Percentiles rank a stretch among this genome's conserved stretches.
These are phyloP conservation scores for Harpagus bidentatus DNA, from an alignment of 2,113 vertebrate species.

Conservation along the genomic window DNA sequence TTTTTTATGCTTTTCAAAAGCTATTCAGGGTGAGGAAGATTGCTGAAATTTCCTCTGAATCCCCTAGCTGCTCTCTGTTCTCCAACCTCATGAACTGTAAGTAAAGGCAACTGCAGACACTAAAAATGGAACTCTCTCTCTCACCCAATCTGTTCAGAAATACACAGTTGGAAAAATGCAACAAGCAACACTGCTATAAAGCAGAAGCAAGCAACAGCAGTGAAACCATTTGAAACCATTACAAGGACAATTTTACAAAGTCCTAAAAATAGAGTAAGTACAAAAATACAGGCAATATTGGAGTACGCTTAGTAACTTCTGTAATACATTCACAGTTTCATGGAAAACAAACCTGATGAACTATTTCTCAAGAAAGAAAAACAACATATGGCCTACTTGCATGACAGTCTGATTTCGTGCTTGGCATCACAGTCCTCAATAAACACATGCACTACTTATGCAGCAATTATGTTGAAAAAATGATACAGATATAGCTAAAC, in stretches of 20 bases:
- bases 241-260: not conserved
- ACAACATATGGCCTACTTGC: not conserved
- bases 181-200: not conserved
- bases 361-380: not conserved
- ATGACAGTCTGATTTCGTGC: not conserved
- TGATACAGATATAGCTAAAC: not conserved
- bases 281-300: not conserved
- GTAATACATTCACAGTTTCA: not conserved
- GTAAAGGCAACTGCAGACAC: not conserved
- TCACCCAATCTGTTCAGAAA: not conserved
- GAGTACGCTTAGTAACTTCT: not conserved
- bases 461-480: not conserved
- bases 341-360: not conserved
- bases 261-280: not conserved
- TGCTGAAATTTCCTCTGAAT: not conserved
- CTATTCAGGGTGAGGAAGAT: not conserved
- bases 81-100: not conserved
- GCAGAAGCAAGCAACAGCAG: not conserved
- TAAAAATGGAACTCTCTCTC: not conserved
- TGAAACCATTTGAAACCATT: not conserved
- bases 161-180: not conserved
- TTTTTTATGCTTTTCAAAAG: not conserved
- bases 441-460: not conserved
- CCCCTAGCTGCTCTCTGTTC: not conserved
- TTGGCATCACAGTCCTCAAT: not conserved